Conservation (phyloP, 2,113 vertebrate species). For the Myotis davidii region DNA sequence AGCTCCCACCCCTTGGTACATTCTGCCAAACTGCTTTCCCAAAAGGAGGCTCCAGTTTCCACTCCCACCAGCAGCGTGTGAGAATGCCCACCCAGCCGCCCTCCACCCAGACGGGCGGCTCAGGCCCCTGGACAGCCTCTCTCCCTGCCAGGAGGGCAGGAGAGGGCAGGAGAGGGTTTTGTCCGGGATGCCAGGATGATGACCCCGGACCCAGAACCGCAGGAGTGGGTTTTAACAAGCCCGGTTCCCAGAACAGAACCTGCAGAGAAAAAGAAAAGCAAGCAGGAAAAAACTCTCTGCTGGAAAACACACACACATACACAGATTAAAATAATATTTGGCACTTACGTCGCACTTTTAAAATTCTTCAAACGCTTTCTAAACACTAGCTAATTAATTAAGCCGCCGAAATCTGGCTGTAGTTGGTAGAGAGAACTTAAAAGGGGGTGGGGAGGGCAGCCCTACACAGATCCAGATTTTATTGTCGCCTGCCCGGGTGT, state of each 20-base stretch:
- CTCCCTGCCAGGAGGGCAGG: background rate
- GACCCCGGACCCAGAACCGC: conserved; percentile 24
- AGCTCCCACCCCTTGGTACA: background rate
- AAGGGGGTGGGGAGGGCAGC: background rate
- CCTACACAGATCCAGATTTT: conserved; percentile 54
- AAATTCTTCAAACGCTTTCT: conserved; percentile 80
- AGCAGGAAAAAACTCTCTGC: background rate
- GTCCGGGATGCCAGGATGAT: background rate
- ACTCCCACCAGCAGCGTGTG: no score
- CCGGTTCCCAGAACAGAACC: conserved; percentile 61
- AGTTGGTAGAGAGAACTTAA: conserved; percentile 69
- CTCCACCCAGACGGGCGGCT: accelerated
- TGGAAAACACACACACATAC: conserved; percentile 62
- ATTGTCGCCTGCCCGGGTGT: conserved; percentile 60
- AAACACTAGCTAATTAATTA: conserved; percentile 82
- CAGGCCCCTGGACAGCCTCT: background rate
- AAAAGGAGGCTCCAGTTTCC: background rate
- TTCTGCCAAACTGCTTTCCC: background rate
- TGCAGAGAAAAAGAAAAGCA: conserved; percentile 63
- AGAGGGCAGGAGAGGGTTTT: conserved; percentile 16
- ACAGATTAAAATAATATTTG: conserved; percentile 82
- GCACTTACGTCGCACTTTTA: conserved; percentile 78
- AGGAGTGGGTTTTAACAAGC: conserved; percentile 65
- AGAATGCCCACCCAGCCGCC: no score
- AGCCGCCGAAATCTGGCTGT: conserved; percentile 75